These are phyloP conservation scores for Mylabris phalerata DNA, from an alignment of 1,140 invertebrate species.

Conservation along the genomic window DNA sequence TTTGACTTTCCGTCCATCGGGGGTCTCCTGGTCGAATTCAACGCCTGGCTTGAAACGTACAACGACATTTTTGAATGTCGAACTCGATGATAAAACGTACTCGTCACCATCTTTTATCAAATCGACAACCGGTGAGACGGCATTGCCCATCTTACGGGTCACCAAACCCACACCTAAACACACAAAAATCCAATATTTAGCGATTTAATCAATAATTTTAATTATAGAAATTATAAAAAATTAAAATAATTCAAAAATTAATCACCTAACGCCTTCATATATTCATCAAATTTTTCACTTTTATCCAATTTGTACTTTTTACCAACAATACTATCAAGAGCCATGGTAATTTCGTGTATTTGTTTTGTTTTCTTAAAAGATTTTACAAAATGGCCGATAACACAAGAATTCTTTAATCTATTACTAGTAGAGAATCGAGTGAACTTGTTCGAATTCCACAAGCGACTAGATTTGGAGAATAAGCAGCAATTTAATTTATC, in stretches of 20 bases:
- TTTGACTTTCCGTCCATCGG: constrained; percentile 79
- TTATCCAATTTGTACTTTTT: constrained; percentile 68
- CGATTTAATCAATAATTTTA: too few species aligned
- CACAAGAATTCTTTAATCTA: too few species aligned
- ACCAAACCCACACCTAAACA: constrained; percentile 67
- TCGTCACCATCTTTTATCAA: constrained; percentile 56
- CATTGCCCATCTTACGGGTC: constrained; percentile 65
- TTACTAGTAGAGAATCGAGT: too few species aligned
- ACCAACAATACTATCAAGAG: constrained; percentile 44
- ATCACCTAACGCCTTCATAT: constrained; percentile 76
- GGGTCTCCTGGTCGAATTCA: constrained; percentile 80
- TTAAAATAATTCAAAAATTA: constrained; percentile 21
- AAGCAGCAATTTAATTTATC: too few species aligned
- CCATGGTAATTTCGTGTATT: constrained; percentile 30
- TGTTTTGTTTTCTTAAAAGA: too few species aligned
- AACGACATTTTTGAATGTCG: constrained; percentile 76
- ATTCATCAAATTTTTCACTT: constrained; percentile 78
- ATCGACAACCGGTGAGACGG: constrained; percentile 66
- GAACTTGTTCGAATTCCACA: too few species aligned
- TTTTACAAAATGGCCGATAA: too few species aligned
- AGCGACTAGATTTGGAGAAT: too few species aligned
- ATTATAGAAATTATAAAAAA: background rate
- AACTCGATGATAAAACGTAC: constrained; percentile 68
- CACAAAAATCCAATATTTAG: background rate
- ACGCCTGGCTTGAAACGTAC: constrained; percentile 74